Conservation (phyloP, 2,888 invertebrate species). For the Stenchaetothrips biformis region DNA sequence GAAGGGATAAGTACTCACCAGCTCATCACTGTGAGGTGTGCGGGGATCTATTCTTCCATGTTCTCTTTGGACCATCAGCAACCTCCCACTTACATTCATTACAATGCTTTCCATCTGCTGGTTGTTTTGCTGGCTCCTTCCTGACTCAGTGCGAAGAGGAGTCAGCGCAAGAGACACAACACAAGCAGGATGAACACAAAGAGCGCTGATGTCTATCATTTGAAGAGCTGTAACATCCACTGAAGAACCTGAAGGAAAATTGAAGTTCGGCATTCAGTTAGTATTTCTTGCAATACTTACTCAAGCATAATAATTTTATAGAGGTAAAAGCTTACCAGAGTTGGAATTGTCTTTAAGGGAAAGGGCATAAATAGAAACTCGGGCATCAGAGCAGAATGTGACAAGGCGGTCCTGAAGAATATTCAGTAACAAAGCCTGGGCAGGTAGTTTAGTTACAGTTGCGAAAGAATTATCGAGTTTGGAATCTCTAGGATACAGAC, state of each 20-base stretch:
- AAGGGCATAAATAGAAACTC: conserved; percentile 48
- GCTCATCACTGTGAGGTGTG: conserved; percentile 42
- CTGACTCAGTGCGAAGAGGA: conserved; percentile 72
- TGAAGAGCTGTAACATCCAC: conserved; percentile 55
- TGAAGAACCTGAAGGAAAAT: conserved; percentile 42
- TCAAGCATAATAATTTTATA: not conserved
- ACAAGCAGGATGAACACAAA: conserved; percentile 94
- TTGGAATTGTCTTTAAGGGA: conserved; percentile 33
- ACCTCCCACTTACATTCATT: conserved; percentile 90
- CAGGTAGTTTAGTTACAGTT: conserved; percentile 73
- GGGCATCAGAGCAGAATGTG: conserved; percentile 79
- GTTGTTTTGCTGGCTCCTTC: conserved; percentile 45
- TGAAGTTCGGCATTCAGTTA: conserved; percentile 42
- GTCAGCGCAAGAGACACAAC: conserved; percentile 90
- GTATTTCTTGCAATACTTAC: not conserved
- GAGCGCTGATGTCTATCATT: conserved; percentile 74
- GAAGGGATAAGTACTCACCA: conserved; percentile 25
- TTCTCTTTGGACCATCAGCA: conserved; percentile 88
- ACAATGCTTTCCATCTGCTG: conserved; percentile 62
- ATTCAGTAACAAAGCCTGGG: conserved; percentile 83
- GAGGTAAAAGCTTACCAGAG: conserved; percentile 25
- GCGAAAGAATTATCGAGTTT: conserved; percentile 90
- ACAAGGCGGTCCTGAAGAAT: conserved; percentile 80
- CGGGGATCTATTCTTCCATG: conserved; percentile 50
- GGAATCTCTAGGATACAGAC: conserved; percentile 87